Percentiles rank a stretch among this genome's conserved stretches.
Evolutionary conservation across 2,797 vertebrate species (phyloP).

Genomic region (Notolepis coatsorum): DNA sequence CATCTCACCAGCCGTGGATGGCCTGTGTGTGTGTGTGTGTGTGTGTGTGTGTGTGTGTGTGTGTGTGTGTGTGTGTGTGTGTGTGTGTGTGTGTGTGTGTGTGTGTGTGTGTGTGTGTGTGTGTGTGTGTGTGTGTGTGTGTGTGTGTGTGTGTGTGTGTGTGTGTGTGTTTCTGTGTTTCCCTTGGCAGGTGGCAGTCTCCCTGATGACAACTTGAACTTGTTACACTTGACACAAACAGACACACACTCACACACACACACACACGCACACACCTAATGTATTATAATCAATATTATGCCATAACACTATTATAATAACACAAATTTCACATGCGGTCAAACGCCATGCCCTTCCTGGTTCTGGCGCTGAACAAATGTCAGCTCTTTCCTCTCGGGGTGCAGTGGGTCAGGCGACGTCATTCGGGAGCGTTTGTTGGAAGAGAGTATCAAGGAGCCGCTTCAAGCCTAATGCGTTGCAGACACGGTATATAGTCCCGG

Average conservation of each 20-base stretch:
- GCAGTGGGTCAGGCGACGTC: slow-evolving; percentile 15
- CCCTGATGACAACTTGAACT: too few species aligned
- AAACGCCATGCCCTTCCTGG: background rate
- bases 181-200: too few species aligned
- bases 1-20: slow-evolving; percentile 60
- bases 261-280: slow-evolving; percentile 32
- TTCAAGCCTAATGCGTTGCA: slow-evolving; percentile 59
- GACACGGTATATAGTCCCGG: slow-evolving; percentile 52
- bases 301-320: background rate
- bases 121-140: too few species aligned
- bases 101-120: too few species aligned
- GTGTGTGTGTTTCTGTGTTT: too few species aligned
- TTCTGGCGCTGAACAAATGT: slow-evolving; percentile 17
- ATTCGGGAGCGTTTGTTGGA: slow-evolving; percentile 41
- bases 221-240: background rate
- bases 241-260: background rate
- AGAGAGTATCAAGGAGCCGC: slow-evolving; percentile 51
- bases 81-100: too few species aligned
- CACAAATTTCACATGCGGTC: background rate
- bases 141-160: too few species aligned
- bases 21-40: slow-evolving; percentile 10
- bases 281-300: slow-evolving; percentile 32
- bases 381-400: slow-evolving; percentile 11
- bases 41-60: slow-evolving; percentile 12
- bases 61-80: background rate